Evolutionary conservation across 2,797 vertebrate genomes (phyloP), one percentile per base, ranked within the genome.

Genomic region (Botia almorhae): DNA sequence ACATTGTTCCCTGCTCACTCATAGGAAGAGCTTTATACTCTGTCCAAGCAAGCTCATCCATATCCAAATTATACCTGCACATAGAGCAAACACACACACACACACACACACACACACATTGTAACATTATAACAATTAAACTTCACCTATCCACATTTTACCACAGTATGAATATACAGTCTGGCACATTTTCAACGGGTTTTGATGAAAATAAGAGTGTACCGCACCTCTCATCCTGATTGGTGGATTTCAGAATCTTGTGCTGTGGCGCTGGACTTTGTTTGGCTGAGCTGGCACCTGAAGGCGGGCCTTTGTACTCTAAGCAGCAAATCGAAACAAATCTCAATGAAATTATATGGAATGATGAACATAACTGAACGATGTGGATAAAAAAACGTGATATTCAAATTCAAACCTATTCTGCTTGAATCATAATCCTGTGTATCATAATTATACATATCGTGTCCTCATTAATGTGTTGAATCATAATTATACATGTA

Each of bases 251-350:
- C 89, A 95, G 53, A 0, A 91, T 87, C 87, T 95, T 93, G 91
- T 99, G 97, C 86, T 97, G 98, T 0, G 94, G 94, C 21, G 97
- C 97, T 4, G 98, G 98, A 88, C 98, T 99, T 87, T 98, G 96
- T 87, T 94, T 93, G 71, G 98, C 97, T 0, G 97, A 98, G 87
- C 97, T 98, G 46, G 96, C 94, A 88, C 96, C 97, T 0, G 97
- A 99, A 0, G 97, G 95, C 69, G 98, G 97, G 16, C 98, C 97
- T 33, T 93, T 96, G 85, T 97, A 96, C 78, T 99, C 98, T 99
- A 79, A 83, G 91, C 26, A 80, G 50, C 21, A 50, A 81, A 71
- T 72, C 17, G 76, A 84, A 83, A 80, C 36, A 79, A 3, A 69
- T 11, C 0, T 14, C 33, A 71, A n/a, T 43, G 14, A 11, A 39